Percentiles rank a stretch among this genome's conserved stretches.
Evolutionary conservation across 2,888 invertebrate species (phyloP).

Genomic region (Fragum sueziense): DNA sequence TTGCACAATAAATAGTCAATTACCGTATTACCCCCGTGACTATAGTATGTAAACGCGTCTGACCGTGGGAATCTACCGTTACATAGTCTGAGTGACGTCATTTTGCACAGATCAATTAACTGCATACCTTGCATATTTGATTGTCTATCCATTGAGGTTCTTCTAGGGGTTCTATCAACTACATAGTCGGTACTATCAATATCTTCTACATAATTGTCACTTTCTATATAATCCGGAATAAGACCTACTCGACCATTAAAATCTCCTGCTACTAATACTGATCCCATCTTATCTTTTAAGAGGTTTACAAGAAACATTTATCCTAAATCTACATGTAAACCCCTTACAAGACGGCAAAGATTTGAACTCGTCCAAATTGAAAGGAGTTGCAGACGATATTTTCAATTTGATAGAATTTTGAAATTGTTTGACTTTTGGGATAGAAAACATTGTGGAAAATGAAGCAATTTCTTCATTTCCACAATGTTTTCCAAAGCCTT

Average conservation of each 20-base stretch:
- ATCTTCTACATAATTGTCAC: background rate
- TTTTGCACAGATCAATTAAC: conserved; percentile 16
- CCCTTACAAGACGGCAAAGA: no score
- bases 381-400: no score
- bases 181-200: conserved; percentile 17
- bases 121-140: background rate
- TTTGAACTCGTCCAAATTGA: no score
- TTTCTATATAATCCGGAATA: conserved; percentile 18
- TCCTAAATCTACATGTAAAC: no score
- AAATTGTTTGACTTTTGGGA: no score
- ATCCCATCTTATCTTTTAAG: background rate
- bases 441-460: no score
- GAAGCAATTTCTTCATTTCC: no score
- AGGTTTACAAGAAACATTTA: no score
- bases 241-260: conserved; percentile 23
- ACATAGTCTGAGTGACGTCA: background rate
- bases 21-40: background rate
- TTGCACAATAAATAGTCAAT: background rate
- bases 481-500: no score
- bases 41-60: background rate
- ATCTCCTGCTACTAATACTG: conserved; percentile 15
- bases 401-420: no score
- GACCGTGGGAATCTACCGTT: background rate
- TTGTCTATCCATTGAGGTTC: background rate
- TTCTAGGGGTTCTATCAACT: conserved; percentile 9